A percentile compares a stretch with the other conserved stretches of the same genome.
These are phyloP conservation scores for Brachylomia viminalis DNA, from an alignment of 2,888 invertebrate genomes.

Conservation along the genomic window DNA sequence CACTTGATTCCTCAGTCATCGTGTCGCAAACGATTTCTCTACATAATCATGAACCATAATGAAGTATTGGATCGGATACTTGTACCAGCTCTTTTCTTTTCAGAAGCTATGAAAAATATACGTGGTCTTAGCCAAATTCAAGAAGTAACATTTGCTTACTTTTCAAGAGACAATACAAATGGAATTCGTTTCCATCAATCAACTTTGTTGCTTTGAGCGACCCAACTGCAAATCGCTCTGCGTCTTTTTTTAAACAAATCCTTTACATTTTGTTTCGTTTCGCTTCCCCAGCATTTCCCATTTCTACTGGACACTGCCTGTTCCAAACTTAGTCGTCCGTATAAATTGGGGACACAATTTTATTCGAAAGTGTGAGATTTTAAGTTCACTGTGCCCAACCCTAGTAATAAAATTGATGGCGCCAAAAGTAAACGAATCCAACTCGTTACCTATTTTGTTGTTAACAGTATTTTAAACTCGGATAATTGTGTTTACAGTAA, in stretches of 20 bases:
- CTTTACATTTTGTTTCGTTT: slow-evolving; percentile 45
- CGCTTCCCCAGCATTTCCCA: slow-evolving; percentile 34
- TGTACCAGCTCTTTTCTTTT: not conserved
- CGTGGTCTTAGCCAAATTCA: not conserved
- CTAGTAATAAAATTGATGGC: slow-evolving; percentile 65
- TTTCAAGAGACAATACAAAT: slow-evolving; percentile 10
- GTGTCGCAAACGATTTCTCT: not conserved
- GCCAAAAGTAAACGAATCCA: slow-evolving; percentile 70
- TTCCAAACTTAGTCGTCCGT: slow-evolving; percentile 52
- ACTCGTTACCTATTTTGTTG: slow-evolving; percentile 58
- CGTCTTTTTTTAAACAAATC: slow-evolving; percentile 50
- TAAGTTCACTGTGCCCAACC: slow-evolving; percentile 41
- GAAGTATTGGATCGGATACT: not conserved
- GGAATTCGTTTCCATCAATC: slow-evolving; percentile 44
- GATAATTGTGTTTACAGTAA: slow-evolving; percentile 49
- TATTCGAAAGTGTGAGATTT: slow-evolving; percentile 28
- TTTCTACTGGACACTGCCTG: slow-evolving; percentile 41
- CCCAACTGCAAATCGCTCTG: slow-evolving; percentile 34
- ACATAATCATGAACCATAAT: not conserved
- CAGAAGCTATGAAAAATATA: not conserved
- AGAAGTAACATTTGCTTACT: not conserved
- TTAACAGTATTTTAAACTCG: slow-evolving; percentile 54
- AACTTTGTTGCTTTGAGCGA: slow-evolving; percentile 46
- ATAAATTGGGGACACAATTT: slow-evolving; percentile 43
- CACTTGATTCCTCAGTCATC: slow-evolving; percentile 25